phyloP scores from a whole-genome alignment of 2,888 invertebrate genomes.

The Papilio protenor region DNA sequence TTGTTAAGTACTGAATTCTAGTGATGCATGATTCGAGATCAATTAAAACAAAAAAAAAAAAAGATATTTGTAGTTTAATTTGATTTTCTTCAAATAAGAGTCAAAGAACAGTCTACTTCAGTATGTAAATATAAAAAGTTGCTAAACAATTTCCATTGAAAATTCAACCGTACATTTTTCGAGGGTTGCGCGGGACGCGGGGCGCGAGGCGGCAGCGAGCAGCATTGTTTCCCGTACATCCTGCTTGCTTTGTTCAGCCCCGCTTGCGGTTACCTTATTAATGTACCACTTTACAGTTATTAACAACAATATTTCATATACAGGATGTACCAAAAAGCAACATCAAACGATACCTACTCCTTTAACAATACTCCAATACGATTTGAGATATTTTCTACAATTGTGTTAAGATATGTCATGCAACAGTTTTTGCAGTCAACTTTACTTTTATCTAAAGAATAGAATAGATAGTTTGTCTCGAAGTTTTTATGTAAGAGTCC shows the following conservation, averaged over 20 bases:
- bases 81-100: background rate
- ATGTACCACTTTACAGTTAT: slow-evolving; percentile 15
- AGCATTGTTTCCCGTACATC: slow-evolving; percentile 4
- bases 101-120: background rate
- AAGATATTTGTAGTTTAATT: no score
- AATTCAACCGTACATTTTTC: background rate
- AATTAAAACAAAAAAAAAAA: no score
- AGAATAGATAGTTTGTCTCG: background rate
- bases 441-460: background rate
- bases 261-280: slow-evolving; percentile 12
- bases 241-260: background rate
- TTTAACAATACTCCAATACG: background rate
- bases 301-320: slow-evolving; percentile 5
- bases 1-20: no score
- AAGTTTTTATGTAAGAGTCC: background rate
- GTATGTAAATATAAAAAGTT: slow-evolving; percentile 2
- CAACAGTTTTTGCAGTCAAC: background rate
- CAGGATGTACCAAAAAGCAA: background rate
- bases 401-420: background rate
- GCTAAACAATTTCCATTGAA: slow-evolving; percentile 9
- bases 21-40: no score
- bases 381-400: background rate
- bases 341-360: background rate
- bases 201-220: background rate
- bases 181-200: background rate